These are phyloP conservation scores for Brachyrhaphis roseni DNA, from an alignment of 2,797 vertebrate species.

Conservation along the genomic window DNA sequence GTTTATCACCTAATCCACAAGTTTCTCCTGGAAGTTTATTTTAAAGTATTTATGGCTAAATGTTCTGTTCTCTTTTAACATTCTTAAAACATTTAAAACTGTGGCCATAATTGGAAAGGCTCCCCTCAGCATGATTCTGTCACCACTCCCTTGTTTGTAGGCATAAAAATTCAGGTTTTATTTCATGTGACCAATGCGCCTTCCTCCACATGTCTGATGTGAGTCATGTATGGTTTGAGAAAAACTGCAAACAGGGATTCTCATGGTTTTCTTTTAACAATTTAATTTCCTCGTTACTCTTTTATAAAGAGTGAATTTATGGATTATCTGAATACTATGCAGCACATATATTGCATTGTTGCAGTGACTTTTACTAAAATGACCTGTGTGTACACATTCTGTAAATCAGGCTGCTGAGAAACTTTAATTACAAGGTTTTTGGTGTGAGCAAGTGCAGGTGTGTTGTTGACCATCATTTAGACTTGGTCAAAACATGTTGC, in stretches of 20 bases:
- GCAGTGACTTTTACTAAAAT: too few relatives aligned
- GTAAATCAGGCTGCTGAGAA: slow-evolving; percentile 1
- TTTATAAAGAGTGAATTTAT: neutral
- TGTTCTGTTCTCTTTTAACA: neutral
- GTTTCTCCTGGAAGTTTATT: neutral
- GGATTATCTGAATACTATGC: neutral
- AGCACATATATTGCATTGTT: neutral
- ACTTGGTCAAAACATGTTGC: slow-evolving; percentile 41
- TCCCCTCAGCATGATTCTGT: neutral
- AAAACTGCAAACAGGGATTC: neutral
- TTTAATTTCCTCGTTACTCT: neutral
- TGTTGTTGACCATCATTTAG: slow-evolving; percentile 18
- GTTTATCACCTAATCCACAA: neutral
- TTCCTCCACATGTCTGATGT: neutral
- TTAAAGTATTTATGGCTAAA: neutral
- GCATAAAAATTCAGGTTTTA: neutral
- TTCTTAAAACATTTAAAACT: neutral
- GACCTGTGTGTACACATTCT: neutral
- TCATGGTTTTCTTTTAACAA: neutral
- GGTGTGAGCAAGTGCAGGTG: slow-evolving; percentile 9
- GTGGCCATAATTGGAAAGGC: neutral
- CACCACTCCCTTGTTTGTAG: neutral
- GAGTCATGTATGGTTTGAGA: neutral
- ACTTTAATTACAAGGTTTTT: slow-evolving; percentile 5
- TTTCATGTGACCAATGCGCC: neutral